Base-by-base conservation (phyloP, 2,113 vertebrate genomes). In the Gadus macrocephalus region DNA sequence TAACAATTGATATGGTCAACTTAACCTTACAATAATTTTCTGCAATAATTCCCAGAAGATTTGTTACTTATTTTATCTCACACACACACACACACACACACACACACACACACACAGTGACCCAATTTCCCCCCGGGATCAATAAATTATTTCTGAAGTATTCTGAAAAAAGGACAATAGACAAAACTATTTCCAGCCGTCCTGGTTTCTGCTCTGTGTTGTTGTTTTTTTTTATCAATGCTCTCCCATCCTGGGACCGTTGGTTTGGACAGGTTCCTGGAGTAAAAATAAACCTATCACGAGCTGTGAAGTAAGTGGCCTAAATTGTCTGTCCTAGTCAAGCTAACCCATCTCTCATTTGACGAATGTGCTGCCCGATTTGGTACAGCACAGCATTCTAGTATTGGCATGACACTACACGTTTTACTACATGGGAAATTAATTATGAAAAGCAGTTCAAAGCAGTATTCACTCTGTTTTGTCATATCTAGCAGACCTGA, bases 161-260 rank as follows among this genome's bases (percentile, higher is more conserved):
- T 35, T 35, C 31, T 35, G 31, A 35, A 83, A 88, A 79, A 84
- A 72, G 72, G 68, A 83, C 67, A 73, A 73, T 60, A 66, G 62
- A 77, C 70, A 67, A 69, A 62, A 70, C 42, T 78, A 75, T 82
- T 79, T 78, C 69, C 58, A 60, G 71, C 81, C 66, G 49, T 19
- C 53, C 72, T 64, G 55, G 49, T 25, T 25, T 25, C 25, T 42
- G 38, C 38, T 49, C 38, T 49, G 42, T 49, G 11, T 49, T 49
- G 8, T 49, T 49, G 6, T 49, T 49, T 12, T 12, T 49, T 49
- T 49, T 49, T 17, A 64, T 31, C 62, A 14, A 31, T 64, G 31
- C 63, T 65, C 35, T 42, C n/a, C 31, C 35, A 65, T n/a, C 17
- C 31, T n/a, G 31, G 15, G 14, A 25, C 55, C 20, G 14, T 19